Evolutionary conservation across 2,113 vertebrate species (phyloP).

Genomic region (Nanorana parkeri): DNA sequence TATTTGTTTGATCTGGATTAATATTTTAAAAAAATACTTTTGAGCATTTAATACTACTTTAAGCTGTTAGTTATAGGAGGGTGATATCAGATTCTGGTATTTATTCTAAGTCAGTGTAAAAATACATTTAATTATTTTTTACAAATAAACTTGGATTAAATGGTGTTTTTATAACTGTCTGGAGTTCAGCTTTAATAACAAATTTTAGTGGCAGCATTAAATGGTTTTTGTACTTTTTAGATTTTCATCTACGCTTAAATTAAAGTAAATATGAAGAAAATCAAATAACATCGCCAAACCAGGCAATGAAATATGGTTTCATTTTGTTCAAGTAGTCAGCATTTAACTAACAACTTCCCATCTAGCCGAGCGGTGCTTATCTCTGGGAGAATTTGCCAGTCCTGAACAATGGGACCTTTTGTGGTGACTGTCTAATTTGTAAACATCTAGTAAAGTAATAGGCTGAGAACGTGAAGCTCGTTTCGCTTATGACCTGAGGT

Average conservation of each 20-base stretch:
- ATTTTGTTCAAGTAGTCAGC: conserved; percentile 3
- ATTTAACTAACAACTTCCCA: conserved; percentile 39
- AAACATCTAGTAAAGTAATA: conserved; percentile 58
- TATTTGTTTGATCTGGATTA: too few species aligned
- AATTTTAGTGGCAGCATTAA: background rate
- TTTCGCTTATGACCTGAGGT: conserved; percentile 56
- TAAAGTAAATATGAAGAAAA: background rate
- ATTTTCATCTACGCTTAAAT: background rate
- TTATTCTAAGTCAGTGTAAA: too few species aligned
- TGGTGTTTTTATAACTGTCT: too few species aligned
- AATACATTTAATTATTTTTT: too few species aligned
- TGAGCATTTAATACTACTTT: too few species aligned
- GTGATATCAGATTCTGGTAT: too few species aligned
- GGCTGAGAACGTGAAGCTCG: conserved; percentile 55
- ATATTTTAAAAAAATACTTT: too few species aligned
- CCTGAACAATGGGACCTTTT: conserved; percentile 54
- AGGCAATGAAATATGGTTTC: background rate
- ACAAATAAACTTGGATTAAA: too few species aligned
- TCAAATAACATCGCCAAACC: background rate
- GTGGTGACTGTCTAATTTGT: conserved; percentile 51
- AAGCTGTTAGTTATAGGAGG: too few species aligned
- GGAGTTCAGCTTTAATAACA: background rate
- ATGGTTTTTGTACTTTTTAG: background rate
- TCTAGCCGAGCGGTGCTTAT: conserved; percentile 28
- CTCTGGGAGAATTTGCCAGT: conserved; percentile 42